Base-by-base conservation (phyloP, 2,888 invertebrate species). In the Xestia rhomboidea region DNA sequence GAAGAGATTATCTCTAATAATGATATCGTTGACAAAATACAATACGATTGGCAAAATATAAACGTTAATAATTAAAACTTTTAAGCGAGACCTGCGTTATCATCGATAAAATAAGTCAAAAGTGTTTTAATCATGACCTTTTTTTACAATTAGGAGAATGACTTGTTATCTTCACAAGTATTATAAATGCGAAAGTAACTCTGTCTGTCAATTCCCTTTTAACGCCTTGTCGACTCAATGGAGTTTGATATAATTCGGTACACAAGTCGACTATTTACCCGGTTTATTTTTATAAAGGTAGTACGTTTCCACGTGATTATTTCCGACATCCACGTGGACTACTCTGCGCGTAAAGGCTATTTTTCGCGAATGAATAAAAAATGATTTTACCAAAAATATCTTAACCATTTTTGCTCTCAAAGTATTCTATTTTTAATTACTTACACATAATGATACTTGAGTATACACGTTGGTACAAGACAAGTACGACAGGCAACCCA, bases 11-110 rank as follows among this genome's bases (percentile, higher is more conserved):
- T 54, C 13, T 21, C 0, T n/a, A 44, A 34, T 44, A 24, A 38
- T 38, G 8, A 63, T 24, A 70, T 34, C 15, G 63, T 79, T 51
- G 30, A 21, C 18, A 34, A 69, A 57, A 60, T 34, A 27, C 34
- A 44, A 51, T 74, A 15, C 34, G 4, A 34, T 34, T 34, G 34
- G 4, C 34, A 34, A 34, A 34, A 34, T 34, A 34, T n/a, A 46
- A 38, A 38, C 38, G 24, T 77, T 41, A 30, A n/a, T 78, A 68
- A 77, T 63, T 68, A 5, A 46, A 79, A 78, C 18, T n/a, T 11
- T 57, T 60, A 49, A 68, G n/a, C 18, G 24, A 46, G 24, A 57
- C 54, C 60, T 49, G 79, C 60, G n/a, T 62, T 79, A 79, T 60
- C 60, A 34, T 34, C 10, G 18, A 13, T 0, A 34, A 30, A 68